Evolutionary conservation across 2,797 vertebrate genomes (phyloP), one percentile per base, ranked within the genome.

Genomic region (Staurois parvus): DNA sequence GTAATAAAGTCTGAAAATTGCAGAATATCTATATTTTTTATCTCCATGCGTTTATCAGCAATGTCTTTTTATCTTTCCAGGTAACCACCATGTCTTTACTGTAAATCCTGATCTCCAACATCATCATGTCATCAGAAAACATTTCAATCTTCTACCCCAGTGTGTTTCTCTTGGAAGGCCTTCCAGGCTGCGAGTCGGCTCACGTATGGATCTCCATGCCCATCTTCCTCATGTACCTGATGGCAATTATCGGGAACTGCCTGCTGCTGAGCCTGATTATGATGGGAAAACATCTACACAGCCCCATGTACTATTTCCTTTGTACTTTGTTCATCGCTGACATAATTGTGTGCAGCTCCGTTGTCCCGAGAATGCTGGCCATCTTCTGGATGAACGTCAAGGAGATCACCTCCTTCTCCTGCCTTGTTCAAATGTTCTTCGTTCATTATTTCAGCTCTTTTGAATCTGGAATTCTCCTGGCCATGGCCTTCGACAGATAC

Each of bases 301-400:
- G 90, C 77, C 95, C 96, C 81, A 96, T 97, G 96, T 95, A 95
- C 88, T 87, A 95, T 28, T 94, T 97, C 34, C 89, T 97, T 66
- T 92, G 91, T 76, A n/a, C 77, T 4, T 90, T 97, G 0, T 95
- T 95, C 19, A 3, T 83, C 15, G 91, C 91, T n/a, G 90, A 91
- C 62, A 59, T 91, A 0, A 87, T 89, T 12, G 78, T 91, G 37
- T 91, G 94, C 42, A 90, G 93, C 0, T 94, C 95, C 0, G 88
- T 96, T 2, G 91, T 95, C 32, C 88, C 90, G 12, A 95, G 94
- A 0, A 26, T 94, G 45, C 87, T 96, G 32, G 92, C 90, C 4
- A 91, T 94, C n/a, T 90, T 95, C 32, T 87, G 95, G 29, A 91
- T 91, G 15, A 87, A 93, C 32, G 88, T 89, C 29, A 91, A 67